Evolutionary conservation across 2,113 vertebrate genomes (phyloP).

Genomic region (Odocoileus hemionus): DNA sequence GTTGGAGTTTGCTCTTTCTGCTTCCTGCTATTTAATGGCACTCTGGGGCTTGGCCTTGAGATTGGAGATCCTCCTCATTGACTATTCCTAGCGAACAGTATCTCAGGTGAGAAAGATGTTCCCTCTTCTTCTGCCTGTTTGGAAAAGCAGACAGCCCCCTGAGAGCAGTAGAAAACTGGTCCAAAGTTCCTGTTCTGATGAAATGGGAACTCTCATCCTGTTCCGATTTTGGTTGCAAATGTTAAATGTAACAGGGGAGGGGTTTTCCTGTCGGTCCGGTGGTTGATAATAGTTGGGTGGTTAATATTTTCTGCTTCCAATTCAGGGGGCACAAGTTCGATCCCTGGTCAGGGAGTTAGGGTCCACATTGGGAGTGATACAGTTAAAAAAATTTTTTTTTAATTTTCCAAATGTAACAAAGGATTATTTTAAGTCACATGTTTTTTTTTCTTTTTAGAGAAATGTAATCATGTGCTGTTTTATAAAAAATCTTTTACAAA

Average conservation of each 20-base stretch:
- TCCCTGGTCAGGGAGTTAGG: neutral
- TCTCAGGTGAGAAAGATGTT: neutral
- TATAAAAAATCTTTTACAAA: neutral
- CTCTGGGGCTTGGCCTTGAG: neutral
- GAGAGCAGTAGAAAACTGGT: neutral
- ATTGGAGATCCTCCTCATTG: neutral
- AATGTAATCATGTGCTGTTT: neutral
- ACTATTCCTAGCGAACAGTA: neutral
- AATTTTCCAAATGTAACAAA: neutral
- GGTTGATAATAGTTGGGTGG: neutral
- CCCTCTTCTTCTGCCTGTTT: neutral
- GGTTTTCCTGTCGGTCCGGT: neutral
- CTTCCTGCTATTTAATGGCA: neutral
- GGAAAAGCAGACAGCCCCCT: neutral
- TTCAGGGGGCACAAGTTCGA: neutral
- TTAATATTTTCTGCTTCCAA: neutral
- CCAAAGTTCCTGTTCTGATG: neutral
- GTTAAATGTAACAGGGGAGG: neutral
- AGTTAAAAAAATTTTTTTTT: neutral
- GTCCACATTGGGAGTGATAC: accelerated
- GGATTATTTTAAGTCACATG: neutral
- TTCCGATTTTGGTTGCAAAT: neutral
- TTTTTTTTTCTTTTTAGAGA: neutral
- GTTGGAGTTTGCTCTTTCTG: neutral
- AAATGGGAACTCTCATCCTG: neutral